Evolutionary conservation across 2,113 vertebrate genomes (phyloP).

Genomic region (Ochotona princeps): DNA sequence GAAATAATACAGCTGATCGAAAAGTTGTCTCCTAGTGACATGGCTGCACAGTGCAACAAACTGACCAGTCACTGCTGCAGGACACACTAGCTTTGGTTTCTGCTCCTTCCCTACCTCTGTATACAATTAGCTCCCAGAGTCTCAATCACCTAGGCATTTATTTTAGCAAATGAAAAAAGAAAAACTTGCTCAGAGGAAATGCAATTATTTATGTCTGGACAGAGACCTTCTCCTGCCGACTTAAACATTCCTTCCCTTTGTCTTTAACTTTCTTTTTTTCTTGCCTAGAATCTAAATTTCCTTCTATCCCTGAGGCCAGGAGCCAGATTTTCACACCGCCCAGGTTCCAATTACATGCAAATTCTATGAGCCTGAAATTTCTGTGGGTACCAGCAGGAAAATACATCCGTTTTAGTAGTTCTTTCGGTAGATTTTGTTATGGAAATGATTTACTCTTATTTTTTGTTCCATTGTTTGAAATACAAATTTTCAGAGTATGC

Average conservation of each 20-base stretch:
- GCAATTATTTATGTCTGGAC: constrained; percentile 38
- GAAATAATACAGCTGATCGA: neutral
- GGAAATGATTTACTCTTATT: constrained; percentile 68
- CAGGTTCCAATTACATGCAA: constrained; percentile 66
- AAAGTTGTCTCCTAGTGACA: neutral
- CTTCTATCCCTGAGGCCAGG: constrained; percentile 58
- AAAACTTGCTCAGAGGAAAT: neutral
- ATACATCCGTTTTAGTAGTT: constrained; percentile 61
- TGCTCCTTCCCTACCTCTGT: neutral
- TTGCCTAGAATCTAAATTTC: constrained; percentile 70
- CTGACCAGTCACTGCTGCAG: neutral
- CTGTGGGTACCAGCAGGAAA: constrained; percentile 40
- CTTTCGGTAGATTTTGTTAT: constrained; percentile 57
- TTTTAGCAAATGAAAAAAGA: constrained; percentile 54
- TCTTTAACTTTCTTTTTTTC: constrained; percentile 41
- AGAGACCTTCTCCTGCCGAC: constrained; percentile 44
- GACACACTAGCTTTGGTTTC: constrained; percentile 53
- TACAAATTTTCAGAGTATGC: constrained; percentile 59
- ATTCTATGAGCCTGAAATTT: constrained; percentile 48
- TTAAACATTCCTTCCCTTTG: constrained; percentile 65
- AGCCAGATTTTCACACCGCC: constrained; percentile 64
- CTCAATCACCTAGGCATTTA: constrained; percentile 35
- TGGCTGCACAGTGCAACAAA: neutral
- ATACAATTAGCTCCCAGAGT: constrained; percentile 31
- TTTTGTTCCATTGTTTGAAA: constrained; percentile 66